Evolutionary conservation across 2,113 vertebrate species (phyloP).

Genomic region (Lipotes vexillifer): DNA sequence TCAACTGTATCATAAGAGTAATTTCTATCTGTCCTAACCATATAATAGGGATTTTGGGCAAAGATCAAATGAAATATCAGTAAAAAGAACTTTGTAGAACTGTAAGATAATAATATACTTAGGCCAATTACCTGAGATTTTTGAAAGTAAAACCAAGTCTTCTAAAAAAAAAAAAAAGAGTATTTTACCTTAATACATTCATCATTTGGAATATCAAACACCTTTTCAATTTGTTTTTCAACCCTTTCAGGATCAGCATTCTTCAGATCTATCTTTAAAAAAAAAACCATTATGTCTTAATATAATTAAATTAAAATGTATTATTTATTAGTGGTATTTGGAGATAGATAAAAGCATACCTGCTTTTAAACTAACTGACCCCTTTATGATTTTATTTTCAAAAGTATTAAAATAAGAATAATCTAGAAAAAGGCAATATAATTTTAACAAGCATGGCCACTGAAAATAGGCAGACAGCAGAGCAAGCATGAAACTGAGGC

Average conservation of each 20-base stretch:
- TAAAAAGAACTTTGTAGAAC: background rate
- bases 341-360: background rate
- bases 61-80: background rate
- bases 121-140: background rate
- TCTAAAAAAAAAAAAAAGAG: background rate
- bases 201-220: conserved; percentile 93
- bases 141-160: background rate
- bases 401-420: conserved; percentile 31
- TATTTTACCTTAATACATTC: conserved; percentile 91
- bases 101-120: background rate
- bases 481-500: background rate
- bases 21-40: background rate
- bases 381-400: background rate
- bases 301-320: conserved; percentile 1
- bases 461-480: background rate
- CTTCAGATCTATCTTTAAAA: conserved; percentile 95
- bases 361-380: background rate
- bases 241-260: conserved; percentile 94
- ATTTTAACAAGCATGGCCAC: background rate
- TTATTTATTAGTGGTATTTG: background rate
- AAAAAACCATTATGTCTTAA: background rate
- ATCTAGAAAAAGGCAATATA: background rate
- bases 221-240: conserved; percentile 93
- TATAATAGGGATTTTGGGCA: background rate
- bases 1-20: background rate